Evolutionary conservation across 1,140 invertebrate species (phyloP).

Genomic region (Rhizoglyphus robini): DNA sequence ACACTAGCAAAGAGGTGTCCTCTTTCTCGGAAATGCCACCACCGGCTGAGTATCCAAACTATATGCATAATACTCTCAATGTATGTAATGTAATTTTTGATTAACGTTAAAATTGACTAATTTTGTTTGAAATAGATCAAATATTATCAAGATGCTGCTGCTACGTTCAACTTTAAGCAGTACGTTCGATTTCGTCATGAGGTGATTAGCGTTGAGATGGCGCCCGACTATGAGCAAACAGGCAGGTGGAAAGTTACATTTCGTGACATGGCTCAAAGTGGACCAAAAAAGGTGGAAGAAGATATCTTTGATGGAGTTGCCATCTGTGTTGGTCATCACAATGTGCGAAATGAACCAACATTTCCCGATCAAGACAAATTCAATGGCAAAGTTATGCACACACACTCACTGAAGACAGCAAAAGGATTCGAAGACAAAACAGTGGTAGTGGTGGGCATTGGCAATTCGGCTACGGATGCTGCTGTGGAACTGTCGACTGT

Average conservation of each 20-base stretch:
- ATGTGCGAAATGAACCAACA: constrained; percentile 8
- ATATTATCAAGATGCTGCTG: constrained; percentile 36
- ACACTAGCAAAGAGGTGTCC: constrained; percentile 32
- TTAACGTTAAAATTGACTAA: too few relatives aligned
- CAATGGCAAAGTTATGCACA: constrained; percentile 29
- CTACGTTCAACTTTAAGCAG: constrained; percentile 31
- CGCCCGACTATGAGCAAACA: constrained; percentile 31
- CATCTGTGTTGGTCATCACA: constrained; percentile 33
- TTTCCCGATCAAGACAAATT: constrained; percentile 32
- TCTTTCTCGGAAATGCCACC: constrained; percentile 36
- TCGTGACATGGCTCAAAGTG: neutral
- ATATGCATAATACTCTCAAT: constrained; percentile 36
- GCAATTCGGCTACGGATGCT: constrained; percentile 43
- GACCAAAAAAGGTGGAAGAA: neutral
- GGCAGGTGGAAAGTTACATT: constrained; percentile 34
- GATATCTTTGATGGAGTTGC: constrained; percentile 36
- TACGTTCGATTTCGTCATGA: constrained; percentile 33
- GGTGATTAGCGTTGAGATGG: constrained; percentile 29
- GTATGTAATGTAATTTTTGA: too few relatives aligned
- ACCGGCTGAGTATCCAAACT: constrained; percentile 35
- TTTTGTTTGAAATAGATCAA: constrained; percentile 16
- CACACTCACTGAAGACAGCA: constrained; percentile 4
- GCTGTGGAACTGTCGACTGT: constrained; percentile 36
- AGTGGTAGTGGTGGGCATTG: constrained; percentile 41
- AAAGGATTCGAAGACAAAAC: constrained; percentile 31